A percentile compares a stretch with the other conserved stretches of the same genome.
Evolutionary conservation across 2,888 invertebrate species (phyloP).

Genomic region (Metalampra italica): DNA sequence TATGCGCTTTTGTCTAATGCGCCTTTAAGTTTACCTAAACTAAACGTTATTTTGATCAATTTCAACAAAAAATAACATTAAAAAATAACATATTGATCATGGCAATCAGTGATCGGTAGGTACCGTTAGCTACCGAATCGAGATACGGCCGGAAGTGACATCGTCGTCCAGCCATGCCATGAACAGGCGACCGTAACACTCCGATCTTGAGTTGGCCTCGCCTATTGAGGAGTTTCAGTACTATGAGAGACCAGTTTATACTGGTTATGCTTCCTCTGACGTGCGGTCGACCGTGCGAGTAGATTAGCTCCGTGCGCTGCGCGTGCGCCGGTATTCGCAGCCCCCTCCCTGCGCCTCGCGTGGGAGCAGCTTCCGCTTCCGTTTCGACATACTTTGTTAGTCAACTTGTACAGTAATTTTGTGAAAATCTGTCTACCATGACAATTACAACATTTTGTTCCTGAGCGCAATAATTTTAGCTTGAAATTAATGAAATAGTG

Average conservation of each 20-base stretch:
- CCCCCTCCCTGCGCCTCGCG: constrained; percentile 31
- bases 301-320: constrained; percentile 33
- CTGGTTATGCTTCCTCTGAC: too few relatives aligned
- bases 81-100: neutral
- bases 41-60: too few relatives aligned
- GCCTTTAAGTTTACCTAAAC: too few relatives aligned
- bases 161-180: constrained; percentile 20
- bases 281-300: too few relatives aligned
- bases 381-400: constrained; percentile 44
- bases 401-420: constrained; percentile 25
- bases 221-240: too few relatives aligned
- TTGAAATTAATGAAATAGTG: neutral
- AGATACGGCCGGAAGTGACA: constrained; percentile 52
- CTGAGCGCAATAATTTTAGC: too few relatives aligned
- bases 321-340: constrained; percentile 39
- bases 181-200: too few relatives aligned
- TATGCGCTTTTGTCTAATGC: too few relatives aligned
- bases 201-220: too few relatives aligned
- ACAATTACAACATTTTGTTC: constrained; percentile 13
- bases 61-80: neutral
- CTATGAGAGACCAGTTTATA: too few relatives aligned
- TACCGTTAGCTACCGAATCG: constrained; percentile 44
- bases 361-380: constrained; percentile 73
- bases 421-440: constrained; percentile 12
- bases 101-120: neutral